Conservation (phyloP, 2,888 invertebrate genomes). For the Polydrusus cervinus region DNA sequence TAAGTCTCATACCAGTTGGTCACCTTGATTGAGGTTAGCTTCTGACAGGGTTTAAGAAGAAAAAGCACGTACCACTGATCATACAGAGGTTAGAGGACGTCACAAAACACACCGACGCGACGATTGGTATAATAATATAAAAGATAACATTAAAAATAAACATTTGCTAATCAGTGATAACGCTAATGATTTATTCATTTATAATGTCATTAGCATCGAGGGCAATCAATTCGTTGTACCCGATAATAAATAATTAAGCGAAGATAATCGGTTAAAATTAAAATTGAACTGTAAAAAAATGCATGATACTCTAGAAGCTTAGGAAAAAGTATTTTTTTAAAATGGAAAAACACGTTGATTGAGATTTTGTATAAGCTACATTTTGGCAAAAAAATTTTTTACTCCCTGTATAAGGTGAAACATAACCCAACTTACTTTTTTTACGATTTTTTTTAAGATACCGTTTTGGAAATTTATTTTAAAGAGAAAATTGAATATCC, state of each 20-base stretch:
- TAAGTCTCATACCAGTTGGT: too few species aligned
- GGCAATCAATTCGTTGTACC: slow-evolving; percentile 4
- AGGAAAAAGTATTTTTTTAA: too few species aligned
- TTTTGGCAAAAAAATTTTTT: too few species aligned
- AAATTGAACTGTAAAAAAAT: neutral
- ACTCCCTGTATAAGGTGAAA: too few species aligned
- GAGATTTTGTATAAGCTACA: too few species aligned
- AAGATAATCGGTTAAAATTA: neutral
- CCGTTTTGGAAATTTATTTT: too few species aligned
- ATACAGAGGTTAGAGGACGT: neutral
- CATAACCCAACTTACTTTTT: too few species aligned
- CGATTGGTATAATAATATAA: neutral
- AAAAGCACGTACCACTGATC: too few species aligned
- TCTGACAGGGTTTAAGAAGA: neutral
- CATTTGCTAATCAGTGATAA: slow-evolving; percentile 12
- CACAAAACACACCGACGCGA: neutral
- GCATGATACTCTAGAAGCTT: too few species aligned
- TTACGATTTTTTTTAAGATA: too few species aligned
- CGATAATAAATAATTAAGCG: slow-evolving; percentile 8
- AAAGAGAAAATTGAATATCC: too few species aligned
- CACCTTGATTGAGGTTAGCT: neutral
- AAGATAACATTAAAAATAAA: slow-evolving; percentile 1
- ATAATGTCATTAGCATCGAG: slow-evolving; percentile 10
- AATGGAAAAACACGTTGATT: too few species aligned
- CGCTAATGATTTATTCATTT: slow-evolving; percentile 2